Percentiles rank a stretch among this genome's conserved stretches.
Conservation (phyloP, 2,113 vertebrate species). For the Bubo scandiacus region DNA sequence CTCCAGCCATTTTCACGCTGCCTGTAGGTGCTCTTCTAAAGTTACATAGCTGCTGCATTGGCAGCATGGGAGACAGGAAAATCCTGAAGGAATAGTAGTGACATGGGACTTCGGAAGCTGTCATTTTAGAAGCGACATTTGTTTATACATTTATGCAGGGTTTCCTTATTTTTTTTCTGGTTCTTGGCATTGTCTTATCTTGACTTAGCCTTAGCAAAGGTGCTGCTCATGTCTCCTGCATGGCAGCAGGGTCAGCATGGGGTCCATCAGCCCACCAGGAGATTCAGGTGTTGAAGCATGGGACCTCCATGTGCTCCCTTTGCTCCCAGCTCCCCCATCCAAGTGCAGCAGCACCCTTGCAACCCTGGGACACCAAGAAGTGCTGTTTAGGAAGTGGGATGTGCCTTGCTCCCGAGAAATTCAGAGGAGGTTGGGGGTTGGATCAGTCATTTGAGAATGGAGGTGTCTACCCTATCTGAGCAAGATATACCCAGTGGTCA, state of each 20-base stretch:
- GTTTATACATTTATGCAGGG: background rate
- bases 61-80: background rate
- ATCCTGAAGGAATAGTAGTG: background rate
- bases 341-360: background rate
- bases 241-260: background rate
- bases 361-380: background rate
- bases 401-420: background rate
- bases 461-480: background rate
- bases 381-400: background rate
- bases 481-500: background rate
- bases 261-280: background rate
- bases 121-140: background rate
- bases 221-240: background rate
- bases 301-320: background rate
- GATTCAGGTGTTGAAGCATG: fast-evolving
- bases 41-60: background rate
- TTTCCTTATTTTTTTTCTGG: background rate
- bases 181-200: background rate
- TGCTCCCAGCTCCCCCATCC: background rate
- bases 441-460: background rate
- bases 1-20: background rate
- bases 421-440: background rate
- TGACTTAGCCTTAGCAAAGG: background rate
- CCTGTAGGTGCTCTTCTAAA: background rate
- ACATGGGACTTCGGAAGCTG: background rate